phyloP scores from a whole-genome alignment of 2,888 invertebrate species.

The Andrena flavipes region DNA sequence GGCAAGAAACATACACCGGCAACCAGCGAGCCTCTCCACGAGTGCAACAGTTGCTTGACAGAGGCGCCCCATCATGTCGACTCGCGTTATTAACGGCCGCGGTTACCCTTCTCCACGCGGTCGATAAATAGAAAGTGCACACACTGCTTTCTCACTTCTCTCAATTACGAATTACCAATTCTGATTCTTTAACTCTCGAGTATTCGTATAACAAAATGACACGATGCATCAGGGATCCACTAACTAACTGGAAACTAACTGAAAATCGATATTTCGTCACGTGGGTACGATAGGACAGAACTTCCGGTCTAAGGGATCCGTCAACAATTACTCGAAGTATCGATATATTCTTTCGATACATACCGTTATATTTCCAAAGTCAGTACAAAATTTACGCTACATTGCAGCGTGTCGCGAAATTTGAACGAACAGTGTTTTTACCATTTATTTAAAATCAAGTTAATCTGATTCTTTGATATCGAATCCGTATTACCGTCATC shows the following conservation, averaged over 20 bases:
- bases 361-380: neutral
- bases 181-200: no score
- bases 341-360: neutral
- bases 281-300: neutral
- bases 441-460: constrained; percentile 57
- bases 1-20: constrained; percentile 51
- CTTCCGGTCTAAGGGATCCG: neutral
- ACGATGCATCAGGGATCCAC: no score
- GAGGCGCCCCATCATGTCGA: constrained; percentile 35
- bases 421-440: constrained; percentile 12
- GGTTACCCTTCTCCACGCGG: neutral
- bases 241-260: no score
- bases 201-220: no score
- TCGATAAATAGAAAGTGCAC: constrained; percentile 44
- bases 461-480: constrained; percentile 26
- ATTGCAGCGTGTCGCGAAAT: neutral
- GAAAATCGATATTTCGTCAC: neutral
- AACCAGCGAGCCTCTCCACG: constrained; percentile 35
- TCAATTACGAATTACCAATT: no score
- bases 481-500: neutral
- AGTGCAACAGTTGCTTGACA: constrained; percentile 66
- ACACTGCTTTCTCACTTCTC: no score
- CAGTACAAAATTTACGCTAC: neutral
- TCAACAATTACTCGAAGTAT: neutral
- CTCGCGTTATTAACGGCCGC: constrained; percentile 16